These are phyloP conservation scores for Pollenia griseotomentosa DNA, from an alignment of 2,888 invertebrate genomes.

Conservation along the genomic window DNA sequence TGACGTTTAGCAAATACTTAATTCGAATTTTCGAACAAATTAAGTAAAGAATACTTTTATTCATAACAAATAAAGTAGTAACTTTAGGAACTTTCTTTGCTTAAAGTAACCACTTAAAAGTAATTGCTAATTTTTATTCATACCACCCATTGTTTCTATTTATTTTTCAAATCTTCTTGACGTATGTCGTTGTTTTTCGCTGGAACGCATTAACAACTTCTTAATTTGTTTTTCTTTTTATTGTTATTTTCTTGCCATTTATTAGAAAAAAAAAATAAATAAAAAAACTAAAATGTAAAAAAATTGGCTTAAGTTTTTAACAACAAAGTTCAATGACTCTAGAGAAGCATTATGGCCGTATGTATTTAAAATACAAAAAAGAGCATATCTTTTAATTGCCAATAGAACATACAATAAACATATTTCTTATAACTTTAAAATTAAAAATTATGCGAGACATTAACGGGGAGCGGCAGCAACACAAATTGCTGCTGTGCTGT, in stretches of 20 bases:
- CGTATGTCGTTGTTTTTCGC: slow-evolving; percentile 61
- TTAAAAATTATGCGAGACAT: slow-evolving; percentile 17
- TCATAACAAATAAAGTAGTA: too few relatives aligned
- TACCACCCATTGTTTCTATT: not conserved
- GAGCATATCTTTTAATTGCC: slow-evolving; percentile 21
- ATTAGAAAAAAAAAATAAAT: not conserved
- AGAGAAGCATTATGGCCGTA: not conserved
- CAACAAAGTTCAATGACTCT: slow-evolving; percentile 54
- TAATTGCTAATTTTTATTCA: too few relatives aligned
- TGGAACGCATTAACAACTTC: slow-evolving; percentile 58
- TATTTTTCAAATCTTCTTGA: slow-evolving; percentile 29
- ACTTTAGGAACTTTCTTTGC: too few relatives aligned
- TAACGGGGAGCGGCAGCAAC: not conserved
- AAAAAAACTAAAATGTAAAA: not conserved
- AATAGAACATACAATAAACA: slow-evolving; percentile 3
- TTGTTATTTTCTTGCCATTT: slow-evolving; percentile 20
- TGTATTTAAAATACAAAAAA: not conserved
- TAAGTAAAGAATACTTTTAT: too few relatives aligned
- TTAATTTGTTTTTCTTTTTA: slow-evolving; percentile 19
- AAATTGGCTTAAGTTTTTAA: slow-evolving; percentile 29
- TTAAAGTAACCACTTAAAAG: too few relatives aligned
- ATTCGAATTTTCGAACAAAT: too few relatives aligned
- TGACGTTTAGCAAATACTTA: too few relatives aligned
- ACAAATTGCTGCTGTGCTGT: not conserved
- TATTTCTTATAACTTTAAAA: slow-evolving; percentile 21